Percentiles rank a stretch among this genome's conserved stretches.
Conservation (phyloP, 2,797 vertebrate species). For the Scolopax rusticola region DNA sequence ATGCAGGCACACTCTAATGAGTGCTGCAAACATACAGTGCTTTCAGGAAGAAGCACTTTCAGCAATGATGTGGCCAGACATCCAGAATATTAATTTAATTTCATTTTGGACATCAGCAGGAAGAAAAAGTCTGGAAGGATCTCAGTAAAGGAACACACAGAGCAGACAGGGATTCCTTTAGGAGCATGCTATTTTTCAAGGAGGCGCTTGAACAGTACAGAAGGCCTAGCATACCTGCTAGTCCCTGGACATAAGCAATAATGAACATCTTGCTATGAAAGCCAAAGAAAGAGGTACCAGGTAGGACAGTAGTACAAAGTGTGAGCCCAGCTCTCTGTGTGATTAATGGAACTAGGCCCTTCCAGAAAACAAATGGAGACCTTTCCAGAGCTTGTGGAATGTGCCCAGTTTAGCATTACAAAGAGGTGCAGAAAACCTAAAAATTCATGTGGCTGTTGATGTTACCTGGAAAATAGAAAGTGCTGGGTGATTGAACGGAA, state of each 20-base stretch:
- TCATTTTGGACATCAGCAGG: neutral
- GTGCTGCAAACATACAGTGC: neutral
- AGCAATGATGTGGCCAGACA: neutral
- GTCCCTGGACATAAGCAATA: neutral
- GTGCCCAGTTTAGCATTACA: neutral
- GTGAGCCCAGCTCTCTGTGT: neutral
- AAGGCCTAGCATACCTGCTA: neutral
- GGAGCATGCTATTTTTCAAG: neutral
- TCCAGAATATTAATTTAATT: neutral
- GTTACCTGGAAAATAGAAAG: neutral
- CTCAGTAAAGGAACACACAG: neutral
- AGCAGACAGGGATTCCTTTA: neutral
- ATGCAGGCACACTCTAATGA: neutral
- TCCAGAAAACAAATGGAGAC: neutral
- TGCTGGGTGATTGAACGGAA: neutral
- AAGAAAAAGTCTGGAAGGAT: neutral
- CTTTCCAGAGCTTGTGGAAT: neutral
- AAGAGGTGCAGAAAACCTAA: neutral
- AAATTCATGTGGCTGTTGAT: neutral
- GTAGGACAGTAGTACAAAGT: neutral
- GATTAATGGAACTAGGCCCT: neutral
- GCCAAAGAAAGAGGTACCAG: neutral
- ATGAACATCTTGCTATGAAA: neutral
- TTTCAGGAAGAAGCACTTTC: neutral
- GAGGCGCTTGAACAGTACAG: neutral